phyloP scores from a whole-genome alignment of 2,888 invertebrate genomes.

The Dendrolimus pini region DNA sequence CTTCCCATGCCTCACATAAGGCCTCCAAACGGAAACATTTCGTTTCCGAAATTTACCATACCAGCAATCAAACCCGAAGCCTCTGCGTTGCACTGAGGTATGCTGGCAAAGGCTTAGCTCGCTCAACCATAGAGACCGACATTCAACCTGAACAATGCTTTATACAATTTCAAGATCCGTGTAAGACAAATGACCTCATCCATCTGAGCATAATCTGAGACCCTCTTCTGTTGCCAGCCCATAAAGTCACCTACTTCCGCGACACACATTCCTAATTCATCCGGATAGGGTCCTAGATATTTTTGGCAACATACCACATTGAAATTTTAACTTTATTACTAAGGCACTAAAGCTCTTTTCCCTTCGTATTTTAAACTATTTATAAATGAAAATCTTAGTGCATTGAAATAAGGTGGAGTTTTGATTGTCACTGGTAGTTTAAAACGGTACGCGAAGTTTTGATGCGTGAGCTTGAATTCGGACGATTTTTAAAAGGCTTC shows the following conservation, averaged over 20 bases:
- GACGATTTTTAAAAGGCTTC: slow-evolving; percentile 40
- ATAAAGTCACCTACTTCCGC: slow-evolving; percentile 39
- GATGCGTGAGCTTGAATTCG: slow-evolving; percentile 47
- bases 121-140: too few relatives aligned
- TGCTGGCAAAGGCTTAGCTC: too few relatives aligned
- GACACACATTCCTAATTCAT: slow-evolving; percentile 65
- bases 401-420: neutral
- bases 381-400: neutral
- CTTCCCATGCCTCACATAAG: too few relatives aligned
- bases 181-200: slow-evolving; percentile 14
- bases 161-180: slow-evolving; percentile 9
- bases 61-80: too few relatives aligned
- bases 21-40: too few relatives aligned
- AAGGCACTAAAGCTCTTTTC: slow-evolving; percentile 16
- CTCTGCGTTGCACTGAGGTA: too few relatives aligned
- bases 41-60: too few relatives aligned
- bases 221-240: slow-evolving; percentile 22
- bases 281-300: slow-evolving; percentile 62
- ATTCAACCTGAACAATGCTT: too few relatives aligned
- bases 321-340: slow-evolving; percentile 26
- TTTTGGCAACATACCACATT: slow-evolving; percentile 31
- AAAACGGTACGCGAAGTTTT: slow-evolving; percentile 51
- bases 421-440: slow-evolving; percentile 22
- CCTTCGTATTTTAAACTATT: neutral
- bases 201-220: slow-evolving; percentile 42